Evolutionary conservation across 2,797 vertebrate genomes (phyloP).

Genomic region (Phataginus tetradactyla): DNA sequence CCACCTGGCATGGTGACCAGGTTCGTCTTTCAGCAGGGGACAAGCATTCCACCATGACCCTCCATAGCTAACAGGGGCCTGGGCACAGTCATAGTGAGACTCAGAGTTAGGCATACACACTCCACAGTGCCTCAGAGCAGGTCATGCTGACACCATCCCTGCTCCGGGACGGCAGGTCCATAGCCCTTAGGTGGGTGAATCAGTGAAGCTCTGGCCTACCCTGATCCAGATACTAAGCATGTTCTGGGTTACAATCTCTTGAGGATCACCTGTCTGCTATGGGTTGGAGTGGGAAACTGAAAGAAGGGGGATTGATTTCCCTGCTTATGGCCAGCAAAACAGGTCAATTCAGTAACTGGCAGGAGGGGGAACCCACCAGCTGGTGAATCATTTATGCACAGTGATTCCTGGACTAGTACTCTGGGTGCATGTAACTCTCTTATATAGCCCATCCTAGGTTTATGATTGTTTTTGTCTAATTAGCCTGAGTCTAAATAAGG

Average conservation of each 20-base stretch:
- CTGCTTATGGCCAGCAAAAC: not conserved
- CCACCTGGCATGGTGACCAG: not conserved
- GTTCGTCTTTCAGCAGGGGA: not conserved
- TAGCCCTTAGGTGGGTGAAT: not conserved
- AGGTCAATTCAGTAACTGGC: not conserved
- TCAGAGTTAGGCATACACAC: not conserved
- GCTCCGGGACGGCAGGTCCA: not conserved
- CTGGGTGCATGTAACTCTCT: not conserved
- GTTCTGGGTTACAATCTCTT: not conserved
- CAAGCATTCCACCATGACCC: not conserved
- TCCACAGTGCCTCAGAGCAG: not conserved
- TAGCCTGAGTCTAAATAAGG: not conserved
- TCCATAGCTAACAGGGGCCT: not conserved
- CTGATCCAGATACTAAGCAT: not conserved
- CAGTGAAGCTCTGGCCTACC: not conserved
- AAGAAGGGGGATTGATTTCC: not conserved
- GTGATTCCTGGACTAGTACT: not conserved
- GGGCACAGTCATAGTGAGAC: not conserved
- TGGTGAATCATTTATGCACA: not conserved
- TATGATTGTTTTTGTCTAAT: not conserved
- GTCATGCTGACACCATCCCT: not conserved
- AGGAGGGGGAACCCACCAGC: rapidly evolving
- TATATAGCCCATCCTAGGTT: not conserved
- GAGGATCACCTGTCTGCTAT: not conserved
- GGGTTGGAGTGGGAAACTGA: not conserved